These are phyloP conservation scores for Amniataba percoides DNA, from an alignment of 2,797 vertebrate genomes.

Conservation along the genomic window DNA sequence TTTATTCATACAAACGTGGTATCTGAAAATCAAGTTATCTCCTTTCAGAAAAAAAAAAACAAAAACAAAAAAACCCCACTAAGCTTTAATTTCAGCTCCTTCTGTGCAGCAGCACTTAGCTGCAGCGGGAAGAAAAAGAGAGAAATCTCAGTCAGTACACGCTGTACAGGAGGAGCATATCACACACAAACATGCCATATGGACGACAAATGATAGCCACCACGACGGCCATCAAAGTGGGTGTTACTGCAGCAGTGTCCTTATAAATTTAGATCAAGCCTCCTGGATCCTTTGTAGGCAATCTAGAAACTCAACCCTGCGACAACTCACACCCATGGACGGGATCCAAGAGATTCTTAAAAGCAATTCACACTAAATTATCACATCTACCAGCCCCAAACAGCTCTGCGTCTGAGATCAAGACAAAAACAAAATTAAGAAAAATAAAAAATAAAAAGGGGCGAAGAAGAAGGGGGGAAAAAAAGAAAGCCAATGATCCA, in stretches of 20 bases:
- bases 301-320: slow-evolving; percentile 60
- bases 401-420: slow-evolving; percentile 41
- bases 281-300: slow-evolving; percentile 66
- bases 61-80: neutral
- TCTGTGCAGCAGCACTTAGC: slow-evolving; percentile 28
- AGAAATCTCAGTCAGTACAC: slow-evolving; percentile 30
- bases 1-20: slow-evolving; percentile 54
- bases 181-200: slow-evolving; percentile 68
- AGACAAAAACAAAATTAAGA: slow-evolving; percentile 50
- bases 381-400: slow-evolving; percentile 62
- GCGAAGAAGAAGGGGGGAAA: slow-evolving; percentile 6
- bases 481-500: slow-evolving; percentile 64
- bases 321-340: slow-evolving; percentile 66
- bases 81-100: slow-evolving; percentile 46
- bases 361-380: slow-evolving; percentile 76
- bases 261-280: slow-evolving; percentile 75
- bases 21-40: slow-evolving; percentile 60
- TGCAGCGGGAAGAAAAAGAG: slow-evolving; percentile 4
- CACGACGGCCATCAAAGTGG: slow-evolving; percentile 68
- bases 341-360: slow-evolving; percentile 60
- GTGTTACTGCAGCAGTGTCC: slow-evolving; percentile 70
- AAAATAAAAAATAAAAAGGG: slow-evolving; percentile 20
- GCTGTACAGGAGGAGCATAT: slow-evolving; percentile 55
- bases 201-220: slow-evolving; percentile 72
- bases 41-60: neutral